These are phyloP conservation scores for Trachelus iudaicus DNA, from an alignment of 2,888 invertebrate genomes.

Conservation along the genomic window DNA sequence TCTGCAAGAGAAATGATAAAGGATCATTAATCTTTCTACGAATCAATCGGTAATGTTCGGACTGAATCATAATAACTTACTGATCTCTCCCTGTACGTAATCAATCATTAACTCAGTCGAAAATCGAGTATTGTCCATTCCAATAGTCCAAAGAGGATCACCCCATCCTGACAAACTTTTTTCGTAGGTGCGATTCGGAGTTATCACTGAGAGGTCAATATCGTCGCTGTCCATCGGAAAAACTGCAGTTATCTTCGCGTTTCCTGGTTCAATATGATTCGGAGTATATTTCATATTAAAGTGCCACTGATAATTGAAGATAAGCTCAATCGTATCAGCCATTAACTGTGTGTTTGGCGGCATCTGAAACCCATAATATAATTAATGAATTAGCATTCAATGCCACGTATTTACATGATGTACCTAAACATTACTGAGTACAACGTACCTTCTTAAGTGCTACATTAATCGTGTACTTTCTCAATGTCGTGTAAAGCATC, in stretches of 20 bases:
- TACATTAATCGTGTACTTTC: constrained; percentile 56
- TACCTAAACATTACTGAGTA: background rate
- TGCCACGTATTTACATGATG: too few species aligned
- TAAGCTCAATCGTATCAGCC: constrained; percentile 28
- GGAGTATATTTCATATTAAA: constrained; percentile 32
- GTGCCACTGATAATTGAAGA: constrained; percentile 25
- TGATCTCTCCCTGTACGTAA: constrained; percentile 19
- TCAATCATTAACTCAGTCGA: constrained; percentile 29
- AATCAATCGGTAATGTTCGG: constrained; percentile 24
- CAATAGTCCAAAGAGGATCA: constrained; percentile 24
- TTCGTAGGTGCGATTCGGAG: constrained; percentile 43
- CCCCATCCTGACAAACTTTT: background rate
- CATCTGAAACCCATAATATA: constrained; percentile 30
- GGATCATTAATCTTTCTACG: too few species aligned
- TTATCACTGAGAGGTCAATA: constrained; percentile 45
- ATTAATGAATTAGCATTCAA: too few species aligned
- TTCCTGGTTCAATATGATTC: constrained; percentile 39
- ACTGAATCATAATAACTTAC: constrained; percentile 22
- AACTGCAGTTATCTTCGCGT: constrained; percentile 37
- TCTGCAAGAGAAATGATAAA: constrained; percentile 36
- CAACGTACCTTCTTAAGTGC: constrained; percentile 44
- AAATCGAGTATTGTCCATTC: constrained; percentile 47
- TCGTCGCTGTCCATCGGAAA: constrained; percentile 42
- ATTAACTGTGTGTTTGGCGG: constrained; percentile 23
- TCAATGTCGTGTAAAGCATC: constrained; percentile 49